A percentile compares a stretch with the other conserved stretches of the same genome.
Evolutionary conservation across 2,888 invertebrate genomes (phyloP).

Genomic region (Drosophila anomelani): DNA sequence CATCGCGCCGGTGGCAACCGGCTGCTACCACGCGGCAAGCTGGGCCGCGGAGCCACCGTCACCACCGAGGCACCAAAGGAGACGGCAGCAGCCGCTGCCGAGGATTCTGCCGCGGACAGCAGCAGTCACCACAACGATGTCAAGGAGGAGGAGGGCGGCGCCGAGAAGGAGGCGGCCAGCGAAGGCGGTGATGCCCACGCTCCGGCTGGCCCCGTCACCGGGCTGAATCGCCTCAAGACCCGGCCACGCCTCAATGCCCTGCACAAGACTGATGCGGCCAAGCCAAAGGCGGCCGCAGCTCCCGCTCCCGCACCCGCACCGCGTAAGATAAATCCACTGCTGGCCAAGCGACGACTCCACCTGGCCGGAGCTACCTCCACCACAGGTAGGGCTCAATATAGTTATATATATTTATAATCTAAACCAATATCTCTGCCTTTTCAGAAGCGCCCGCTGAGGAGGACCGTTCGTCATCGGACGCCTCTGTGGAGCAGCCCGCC

Average conservation of each 20-base stretch:
- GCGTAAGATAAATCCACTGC: conserved; percentile 84
- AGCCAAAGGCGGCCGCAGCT: conserved; percentile 70
- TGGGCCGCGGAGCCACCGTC: conserved; percentile 68
- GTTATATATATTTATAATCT: too few species aligned
- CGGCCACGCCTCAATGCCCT: conserved; percentile 83
- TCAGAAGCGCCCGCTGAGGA: conserved; percentile 64
- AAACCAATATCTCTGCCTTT: background rate
- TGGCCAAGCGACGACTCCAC: conserved; percentile 82
- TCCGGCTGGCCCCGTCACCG: conserved; percentile 63
- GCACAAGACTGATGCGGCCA: conserved; percentile 82
- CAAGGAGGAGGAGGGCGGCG: conserved; percentile 58
- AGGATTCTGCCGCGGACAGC: conserved; percentile 79
- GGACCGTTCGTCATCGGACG: conserved; percentile 53
- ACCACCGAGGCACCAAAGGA: conserved; percentile 76
- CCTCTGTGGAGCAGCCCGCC: conserved; percentile 59
- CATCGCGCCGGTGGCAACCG: conserved; percentile 82
- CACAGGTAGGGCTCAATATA: conserved; percentile 72
- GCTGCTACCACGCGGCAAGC: conserved; percentile 81
- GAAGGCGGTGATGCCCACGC: conserved; percentile 48
- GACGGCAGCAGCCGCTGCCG: conserved; percentile 26
- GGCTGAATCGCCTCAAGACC: conserved; percentile 83
- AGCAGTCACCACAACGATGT: conserved; percentile 81
- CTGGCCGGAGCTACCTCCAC: conserved; percentile 81
- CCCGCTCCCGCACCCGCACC: conserved; percentile 57
- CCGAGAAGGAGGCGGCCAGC: conserved; percentile 46